Base-by-base conservation (phyloP, 2,797 vertebrate genomes). In the Iguana delicatissima region DNA sequence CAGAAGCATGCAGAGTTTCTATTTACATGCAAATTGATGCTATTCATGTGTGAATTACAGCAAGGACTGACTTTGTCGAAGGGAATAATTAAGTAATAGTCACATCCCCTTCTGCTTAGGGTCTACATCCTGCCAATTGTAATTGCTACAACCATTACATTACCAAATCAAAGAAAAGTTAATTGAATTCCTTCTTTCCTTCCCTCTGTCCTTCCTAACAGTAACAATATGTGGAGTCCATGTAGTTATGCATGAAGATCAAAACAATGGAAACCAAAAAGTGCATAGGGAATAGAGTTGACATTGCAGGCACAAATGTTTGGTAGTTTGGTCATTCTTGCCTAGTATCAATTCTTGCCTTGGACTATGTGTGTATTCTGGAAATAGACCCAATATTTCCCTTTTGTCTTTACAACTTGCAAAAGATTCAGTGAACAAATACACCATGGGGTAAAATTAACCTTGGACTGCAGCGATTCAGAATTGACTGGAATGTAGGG, bases 11-110 rank as follows among this genome's bases (percentile, higher is more conserved):
- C 96, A 96, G 96, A 57, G 95, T 96, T 96, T 96, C 96, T 96
- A 97, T 98, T 97, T 97, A 97, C 96, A 97, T 98, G 97, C 97
- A 98, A 97, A 98, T 97, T 91, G 89, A 92, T 96, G 96, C 96
- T 95, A 97, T 96, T 97, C 97, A 96, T 96, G 97, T 97, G 97
- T 97, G 97, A 98, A 97, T 95, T 97, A 95, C 95, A 96, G 96
- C 97, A 97, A 97, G 96, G 97, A 97, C 94, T 83, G 90, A 95
- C 96, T 97, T 96, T 96, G 97, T 96, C 96, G 97, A 97, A 97
- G 97, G 97, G 96, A 97, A 96, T 96, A 96, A 97, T 97, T 96
- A 97, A 95, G 96, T 95, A 96, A 97, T 89, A 93, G 96, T 96
- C 96, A 96, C 96, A 96, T 97, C 95, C 92, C 95, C 92, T 94